These are phyloP conservation scores for Hoplostethus mediterraneus DNA, from an alignment of 2,797 vertebrate genomes.

Conservation along the genomic window DNA sequence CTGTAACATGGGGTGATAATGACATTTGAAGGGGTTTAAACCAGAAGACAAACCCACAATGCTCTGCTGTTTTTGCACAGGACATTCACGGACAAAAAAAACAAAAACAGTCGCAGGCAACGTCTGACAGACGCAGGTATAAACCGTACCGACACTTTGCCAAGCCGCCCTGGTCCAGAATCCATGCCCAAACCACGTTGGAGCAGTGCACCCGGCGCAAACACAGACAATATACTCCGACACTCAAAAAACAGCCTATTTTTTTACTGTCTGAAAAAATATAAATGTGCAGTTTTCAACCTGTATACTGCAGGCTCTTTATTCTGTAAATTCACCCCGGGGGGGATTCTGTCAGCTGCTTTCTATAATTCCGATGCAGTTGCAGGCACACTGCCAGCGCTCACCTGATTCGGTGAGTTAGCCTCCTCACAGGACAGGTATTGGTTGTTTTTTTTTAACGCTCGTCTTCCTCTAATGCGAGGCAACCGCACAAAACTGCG, in stretches of 20 bases:
- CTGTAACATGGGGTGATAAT: constrained; percentile 36
- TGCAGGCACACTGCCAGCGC: constrained; percentile 31
- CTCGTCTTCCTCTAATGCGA: constrained; percentile 22
- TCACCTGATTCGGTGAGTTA: constrained; percentile 25
- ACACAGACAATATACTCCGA: neutral
- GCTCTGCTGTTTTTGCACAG: constrained; percentile 29
- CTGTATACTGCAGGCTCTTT: constrained; percentile 14
- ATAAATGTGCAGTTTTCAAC: constrained; percentile 6
- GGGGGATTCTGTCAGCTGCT: constrained; percentile 7
- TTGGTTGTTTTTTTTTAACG: constrained; percentile 30
- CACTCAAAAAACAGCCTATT: constrained; percentile 4
- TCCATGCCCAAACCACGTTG: neutral
- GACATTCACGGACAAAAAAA: constrained; percentile 22
- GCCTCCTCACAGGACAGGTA: constrained; percentile 19
- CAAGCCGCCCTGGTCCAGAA: constrained; percentile 10
- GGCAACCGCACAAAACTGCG: constrained; percentile 10
- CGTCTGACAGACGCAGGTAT: constrained; percentile 17
- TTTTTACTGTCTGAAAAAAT: constrained; percentile 18
- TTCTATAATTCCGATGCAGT: constrained; percentile 23
- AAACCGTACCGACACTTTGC: constrained; percentile 22
- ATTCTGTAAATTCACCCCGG: constrained; percentile 7
- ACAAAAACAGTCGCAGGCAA: constrained; percentile 22
- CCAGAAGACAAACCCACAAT: neutral
- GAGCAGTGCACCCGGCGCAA: constrained; percentile 4
- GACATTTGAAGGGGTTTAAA: constrained; percentile 44